These are phyloP conservation scores for Hoplostethus atlanticus DNA, from an alignment of 2,797 vertebrate genomes.

Conservation along the genomic window DNA sequence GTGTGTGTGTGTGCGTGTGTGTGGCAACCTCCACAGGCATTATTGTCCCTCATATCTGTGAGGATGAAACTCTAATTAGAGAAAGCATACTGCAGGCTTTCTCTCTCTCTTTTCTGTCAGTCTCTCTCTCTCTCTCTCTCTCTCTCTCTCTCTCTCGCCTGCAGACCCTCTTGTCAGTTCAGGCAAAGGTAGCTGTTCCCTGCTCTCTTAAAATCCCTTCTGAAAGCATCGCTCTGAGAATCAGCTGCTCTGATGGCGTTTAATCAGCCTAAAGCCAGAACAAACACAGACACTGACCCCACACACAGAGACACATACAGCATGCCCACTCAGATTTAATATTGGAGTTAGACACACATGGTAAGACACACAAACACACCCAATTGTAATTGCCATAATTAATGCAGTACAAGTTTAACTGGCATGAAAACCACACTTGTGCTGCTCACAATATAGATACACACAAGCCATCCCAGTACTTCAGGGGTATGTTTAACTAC, in stretches of 20 bases:
- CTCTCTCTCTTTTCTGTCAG: conserved; percentile 11
- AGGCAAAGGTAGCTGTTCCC: conserved; percentile 47
- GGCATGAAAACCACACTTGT: too few species aligned
- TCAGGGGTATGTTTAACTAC: too few species aligned
- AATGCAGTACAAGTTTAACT: not conserved
- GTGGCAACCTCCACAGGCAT: conserved; percentile 13
- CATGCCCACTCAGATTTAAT: too few species aligned
- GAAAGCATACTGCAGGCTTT: conserved; percentile 41
- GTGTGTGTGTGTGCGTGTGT: conserved; percentile 17
- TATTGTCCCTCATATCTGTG: conserved; percentile 41
- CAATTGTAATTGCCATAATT: not conserved
- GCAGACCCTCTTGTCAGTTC: conserved; percentile 51
- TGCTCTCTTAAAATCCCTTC: conserved; percentile 60
- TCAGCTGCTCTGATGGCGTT: conserved; percentile 36
- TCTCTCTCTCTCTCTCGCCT: conserved; percentile 16
- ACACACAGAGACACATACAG: not conserved
- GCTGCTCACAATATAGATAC: too few species aligned
- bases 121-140: conserved; percentile 1
- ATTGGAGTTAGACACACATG: not conserved
- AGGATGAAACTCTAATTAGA: conserved; percentile 52
- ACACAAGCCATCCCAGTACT: too few species aligned
- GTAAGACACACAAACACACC: conserved; percentile 22
- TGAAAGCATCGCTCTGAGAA: conserved; percentile 63
- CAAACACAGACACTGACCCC: conserved; percentile 20
- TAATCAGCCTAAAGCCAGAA: conserved; percentile 20